Percentiles rank a stretch among this genome's conserved stretches.
Conservation (phyloP, 2,113 vertebrate species). For the Lipophrys pholis region DNA sequence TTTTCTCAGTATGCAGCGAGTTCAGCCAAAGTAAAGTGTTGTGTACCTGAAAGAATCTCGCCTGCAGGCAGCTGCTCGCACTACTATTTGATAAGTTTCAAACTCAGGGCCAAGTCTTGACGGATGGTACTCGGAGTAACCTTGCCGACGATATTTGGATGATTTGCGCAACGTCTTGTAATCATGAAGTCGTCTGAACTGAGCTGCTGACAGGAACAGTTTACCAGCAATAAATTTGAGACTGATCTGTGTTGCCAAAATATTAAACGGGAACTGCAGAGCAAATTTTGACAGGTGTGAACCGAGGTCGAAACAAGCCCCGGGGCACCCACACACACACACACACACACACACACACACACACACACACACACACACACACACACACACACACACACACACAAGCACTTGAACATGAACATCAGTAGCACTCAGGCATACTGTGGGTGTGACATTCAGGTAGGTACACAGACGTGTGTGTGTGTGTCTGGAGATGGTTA, state of each 20-base stretch:
- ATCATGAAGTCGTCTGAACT: constrained; percentile 26
- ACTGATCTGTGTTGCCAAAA: constrained; percentile 21
- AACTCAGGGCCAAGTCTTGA: constrained; percentile 44
- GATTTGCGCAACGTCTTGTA: constrained; percentile 21
- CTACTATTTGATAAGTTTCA: constrained; percentile 38
- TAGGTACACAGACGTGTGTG: neutral
- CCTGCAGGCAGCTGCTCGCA: constrained; percentile 38
- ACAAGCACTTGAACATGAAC: constrained; percentile 3
- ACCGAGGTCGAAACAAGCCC: constrained; percentile 13
- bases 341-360: constrained; percentile 1
- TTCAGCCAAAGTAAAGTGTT: constrained; percentile 52
- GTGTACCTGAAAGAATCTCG: constrained; percentile 46
- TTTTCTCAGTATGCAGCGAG: constrained; percentile 23
- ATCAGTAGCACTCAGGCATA: neutral
- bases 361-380: constrained; percentile 4
- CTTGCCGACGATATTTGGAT: constrained; percentile 7
- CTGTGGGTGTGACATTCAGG: neutral
- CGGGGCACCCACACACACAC: constrained; percentile 5
- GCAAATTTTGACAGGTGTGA: constrained; percentile 12
- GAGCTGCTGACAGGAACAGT: constrained; percentile 32
- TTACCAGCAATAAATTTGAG: neutral
- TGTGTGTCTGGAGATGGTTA: neutral
- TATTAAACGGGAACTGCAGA: constrained; percentile 18
- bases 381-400: constrained; percentile 3
- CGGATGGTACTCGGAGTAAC: constrained; percentile 30